These are phyloP conservation scores for Gallinago solitaria DNA, from an alignment of 2,797 vertebrate genomes.

Conservation along the genomic window DNA sequence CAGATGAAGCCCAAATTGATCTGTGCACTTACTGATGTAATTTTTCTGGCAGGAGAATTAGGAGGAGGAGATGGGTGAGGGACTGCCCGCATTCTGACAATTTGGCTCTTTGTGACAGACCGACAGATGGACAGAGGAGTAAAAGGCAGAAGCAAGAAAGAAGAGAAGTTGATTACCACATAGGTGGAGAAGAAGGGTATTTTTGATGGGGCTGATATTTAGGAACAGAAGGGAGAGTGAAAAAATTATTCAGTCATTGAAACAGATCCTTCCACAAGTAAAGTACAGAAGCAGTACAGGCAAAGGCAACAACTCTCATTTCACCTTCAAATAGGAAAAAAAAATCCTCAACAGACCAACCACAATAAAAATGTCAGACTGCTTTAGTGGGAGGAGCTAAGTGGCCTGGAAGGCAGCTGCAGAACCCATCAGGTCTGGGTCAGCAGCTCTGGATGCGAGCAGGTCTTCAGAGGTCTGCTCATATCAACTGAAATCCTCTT, in stretches of 20 bases:
- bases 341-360: neutral
- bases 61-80: neutral
- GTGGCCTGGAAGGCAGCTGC: neutral
- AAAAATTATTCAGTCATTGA: neutral
- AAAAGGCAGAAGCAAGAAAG: neutral
- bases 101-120: neutral
- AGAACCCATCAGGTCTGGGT: neutral
- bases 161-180: neutral
- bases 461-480: neutral
- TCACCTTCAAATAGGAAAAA: neutral
- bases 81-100: neutral
- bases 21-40: neutral
- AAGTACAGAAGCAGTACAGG: neutral
- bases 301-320: neutral
- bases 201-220: neutral
- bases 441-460: neutral
- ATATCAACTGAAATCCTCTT: rapidly evolving
- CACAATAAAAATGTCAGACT: neutral
- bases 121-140: neutral
- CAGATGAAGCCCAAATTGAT: neutral
- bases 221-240: neutral
- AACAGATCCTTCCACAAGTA: neutral
- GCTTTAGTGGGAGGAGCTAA: neutral
- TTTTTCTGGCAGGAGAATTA: neutral
- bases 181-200: neutral